These are phyloP conservation scores for Nycticebus coucang DNA, from an alignment of 2,113 vertebrate species.

Conservation along the genomic window DNA sequence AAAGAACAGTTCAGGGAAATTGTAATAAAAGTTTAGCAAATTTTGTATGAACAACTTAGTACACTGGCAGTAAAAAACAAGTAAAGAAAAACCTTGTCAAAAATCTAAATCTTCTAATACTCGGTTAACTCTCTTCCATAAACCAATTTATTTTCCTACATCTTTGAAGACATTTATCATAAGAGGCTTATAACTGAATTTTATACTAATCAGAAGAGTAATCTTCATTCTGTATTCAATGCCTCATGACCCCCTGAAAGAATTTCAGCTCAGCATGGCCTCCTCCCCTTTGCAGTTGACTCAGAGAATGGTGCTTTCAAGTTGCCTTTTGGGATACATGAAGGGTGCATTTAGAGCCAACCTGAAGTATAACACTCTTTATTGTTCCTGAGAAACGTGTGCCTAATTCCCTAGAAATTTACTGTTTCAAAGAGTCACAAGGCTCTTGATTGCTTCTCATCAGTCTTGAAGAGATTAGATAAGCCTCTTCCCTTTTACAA, in stretches of 20 bases:
- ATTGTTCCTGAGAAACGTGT: slow-evolving; percentile 52
- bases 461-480: slow-evolving; percentile 67
- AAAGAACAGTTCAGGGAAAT: slow-evolving; percentile 36
- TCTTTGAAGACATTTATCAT: slow-evolving; percentile 29
- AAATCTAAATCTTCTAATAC: not conserved
- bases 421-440: slow-evolving; percentile 60
- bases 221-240: not conserved
- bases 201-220: not conserved
- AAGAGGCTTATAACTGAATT: slow-evolving; percentile 1
- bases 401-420: slow-evolving; percentile 68
- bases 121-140: not conserved
- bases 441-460: slow-evolving; percentile 60
- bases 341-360: slow-evolving; percentile 40
- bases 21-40: not conserved
- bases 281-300: not conserved
- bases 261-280: not conserved
- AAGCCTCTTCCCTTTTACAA: slow-evolving; percentile 56
- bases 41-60: not conserved
- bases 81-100: not conserved
- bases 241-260: slow-evolving; percentile 45
- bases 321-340: not conserved
- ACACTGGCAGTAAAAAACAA: not conserved
- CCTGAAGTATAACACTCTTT: slow-evolving; percentile 16
- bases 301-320: slow-evolving; percentile 19
- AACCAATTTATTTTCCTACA: not conserved